A percentile compares a stretch with the other conserved stretches of the same genome.
Conservation (phyloP, 2,888 invertebrate species). For the Siphonodentalium dalli region DNA sequence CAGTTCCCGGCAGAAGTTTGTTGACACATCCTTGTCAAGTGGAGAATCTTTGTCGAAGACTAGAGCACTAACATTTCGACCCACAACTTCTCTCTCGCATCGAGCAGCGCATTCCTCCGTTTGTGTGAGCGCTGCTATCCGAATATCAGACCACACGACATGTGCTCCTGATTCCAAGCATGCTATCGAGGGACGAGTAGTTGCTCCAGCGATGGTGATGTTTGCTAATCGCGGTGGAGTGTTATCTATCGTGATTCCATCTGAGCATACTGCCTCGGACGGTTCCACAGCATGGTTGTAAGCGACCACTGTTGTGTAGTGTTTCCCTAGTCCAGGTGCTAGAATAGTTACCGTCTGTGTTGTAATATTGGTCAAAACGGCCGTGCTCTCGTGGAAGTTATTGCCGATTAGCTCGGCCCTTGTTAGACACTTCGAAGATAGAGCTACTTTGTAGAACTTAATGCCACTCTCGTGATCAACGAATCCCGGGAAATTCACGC, state of each 20-base stretch:
- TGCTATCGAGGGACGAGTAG: no score
- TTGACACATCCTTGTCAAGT: no score
- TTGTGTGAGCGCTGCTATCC: no score
- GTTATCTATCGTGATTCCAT: constrained; percentile 38
- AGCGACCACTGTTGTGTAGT: constrained; percentile 35
- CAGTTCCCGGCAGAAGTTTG: no score
- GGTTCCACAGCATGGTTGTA: constrained; percentile 41
- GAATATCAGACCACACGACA: no score
- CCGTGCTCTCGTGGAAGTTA: no score
- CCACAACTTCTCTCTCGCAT: no score
- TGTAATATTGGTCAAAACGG: no score
- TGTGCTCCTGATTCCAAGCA: no score
- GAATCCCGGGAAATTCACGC: constrained; percentile 22
- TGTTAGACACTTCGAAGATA: constrained; percentile 8
- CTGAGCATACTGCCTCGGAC: constrained; percentile 39
- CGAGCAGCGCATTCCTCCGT: no score
- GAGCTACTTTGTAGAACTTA: constrained; percentile 11
- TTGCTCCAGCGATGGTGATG: constrained; percentile 20
- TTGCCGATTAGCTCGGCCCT: not conserved
- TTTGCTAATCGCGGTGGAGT: constrained; percentile 28
- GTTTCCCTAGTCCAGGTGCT: constrained; percentile 20
- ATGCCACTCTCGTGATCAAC: constrained; percentile 30
- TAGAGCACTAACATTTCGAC: no score
- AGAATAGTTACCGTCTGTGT: not conserved
- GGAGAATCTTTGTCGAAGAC: no score